Conservation (phyloP, 2,113 vertebrate species). For the Notarius lentiginosus region DNA sequence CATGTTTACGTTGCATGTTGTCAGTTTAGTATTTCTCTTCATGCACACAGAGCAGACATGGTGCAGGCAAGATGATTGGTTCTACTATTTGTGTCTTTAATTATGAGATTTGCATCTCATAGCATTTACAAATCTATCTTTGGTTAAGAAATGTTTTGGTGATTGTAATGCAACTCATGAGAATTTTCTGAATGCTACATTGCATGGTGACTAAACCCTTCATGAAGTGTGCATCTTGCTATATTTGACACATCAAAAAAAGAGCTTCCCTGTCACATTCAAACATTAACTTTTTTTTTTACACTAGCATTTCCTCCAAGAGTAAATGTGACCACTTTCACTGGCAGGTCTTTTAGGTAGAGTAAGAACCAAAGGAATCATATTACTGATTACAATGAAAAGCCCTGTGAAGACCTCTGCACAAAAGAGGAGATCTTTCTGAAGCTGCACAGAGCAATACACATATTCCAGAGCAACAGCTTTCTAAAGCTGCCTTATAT, state of each 20-base stretch:
- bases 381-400: background rate
- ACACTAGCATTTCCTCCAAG: background rate
- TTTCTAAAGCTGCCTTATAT: background rate
- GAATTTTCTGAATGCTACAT: background rate
- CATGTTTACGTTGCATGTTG: background rate
- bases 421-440: background rate
- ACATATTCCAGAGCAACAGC: background rate
- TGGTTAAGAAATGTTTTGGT: background rate
- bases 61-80: background rate
- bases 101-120: background rate
- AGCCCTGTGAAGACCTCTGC: background rate
- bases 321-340: slow-evolving; percentile 1
- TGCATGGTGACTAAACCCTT: background rate
- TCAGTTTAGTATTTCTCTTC: background rate
- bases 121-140: background rate
- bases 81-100: background rate
- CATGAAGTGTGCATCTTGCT: background rate
- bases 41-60: background rate
- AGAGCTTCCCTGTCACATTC: background rate
- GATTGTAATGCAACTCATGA: background rate
- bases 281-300: background rate
- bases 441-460: background rate
- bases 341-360: background rate
- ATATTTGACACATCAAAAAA: background rate
- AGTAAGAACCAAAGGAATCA: background rate